These are phyloP conservation scores for Peromyscus californicus DNA, from an alignment of 2,113 vertebrate genomes.

Conservation along the genomic window DNA sequence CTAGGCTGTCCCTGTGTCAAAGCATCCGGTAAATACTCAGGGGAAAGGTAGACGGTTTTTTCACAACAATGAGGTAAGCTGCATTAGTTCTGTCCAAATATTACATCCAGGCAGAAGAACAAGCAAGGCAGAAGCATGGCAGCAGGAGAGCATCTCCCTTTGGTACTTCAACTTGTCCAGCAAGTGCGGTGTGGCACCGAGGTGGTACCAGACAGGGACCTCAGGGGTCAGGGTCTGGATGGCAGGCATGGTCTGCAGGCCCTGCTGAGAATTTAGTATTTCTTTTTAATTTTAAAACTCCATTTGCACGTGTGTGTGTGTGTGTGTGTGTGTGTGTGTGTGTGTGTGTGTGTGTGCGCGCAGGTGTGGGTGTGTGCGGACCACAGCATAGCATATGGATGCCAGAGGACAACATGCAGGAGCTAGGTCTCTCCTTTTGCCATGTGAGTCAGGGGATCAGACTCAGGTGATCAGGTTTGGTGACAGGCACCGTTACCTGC, in stretches of 20 bases:
- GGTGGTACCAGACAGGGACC: not conserved
- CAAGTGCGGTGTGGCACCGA: not conserved
- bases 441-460: too few relatives aligned
- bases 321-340: not conserved
- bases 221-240: not conserved
- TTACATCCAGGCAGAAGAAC: not conserved
- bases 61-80: not conserved
- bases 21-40: not conserved
- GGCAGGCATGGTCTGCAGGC: not conserved
- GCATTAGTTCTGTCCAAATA: not conserved
- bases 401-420: not conserved
- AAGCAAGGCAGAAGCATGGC: not conserved
- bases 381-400: too few relatives aligned
- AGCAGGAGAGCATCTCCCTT: not conserved
- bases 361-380: not conserved
- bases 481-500: not conserved
- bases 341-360: too few relatives aligned
- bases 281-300: not conserved
- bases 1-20: not conserved
- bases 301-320: not conserved
- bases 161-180: not conserved
- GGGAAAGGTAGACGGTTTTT: not conserved
- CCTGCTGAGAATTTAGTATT: not conserved
- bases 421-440: not conserved
- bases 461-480: not conserved